Base-by-base conservation (phyloP, 2,888 invertebrate genomes). In the Sesamia inferens region DNA sequence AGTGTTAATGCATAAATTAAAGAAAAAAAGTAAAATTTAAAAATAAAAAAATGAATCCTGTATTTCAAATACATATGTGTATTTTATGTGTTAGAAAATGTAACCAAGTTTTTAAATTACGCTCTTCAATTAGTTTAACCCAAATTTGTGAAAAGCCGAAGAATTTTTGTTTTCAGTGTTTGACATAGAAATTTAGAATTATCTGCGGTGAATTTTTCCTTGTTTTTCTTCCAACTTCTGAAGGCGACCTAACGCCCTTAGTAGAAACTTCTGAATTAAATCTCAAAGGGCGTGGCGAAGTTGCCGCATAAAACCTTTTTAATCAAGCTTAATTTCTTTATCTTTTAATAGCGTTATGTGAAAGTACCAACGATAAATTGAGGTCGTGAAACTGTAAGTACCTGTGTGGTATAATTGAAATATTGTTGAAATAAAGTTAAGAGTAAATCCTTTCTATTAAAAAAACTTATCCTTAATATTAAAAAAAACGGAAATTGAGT, bases 271-370 rank as follows among this genome's bases (percentile, higher is more conserved):
- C 14, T 55, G 42, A 71, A 77, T 84, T 74, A 82, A 81, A 74
- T 81, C 63, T 74, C 68, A 31, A 54, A 63, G 51, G 51, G n/a
- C 68, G 48, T 24, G 55, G 62, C 8, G 58, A 77, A 74, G 75
- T 73, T 74, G 81, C 55, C 31, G 44, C 71, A 67, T 81, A 73
- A 81, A 84, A 72, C 31, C 63, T 65, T 78, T 82, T 81, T 81
- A 81, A 83, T 84, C 70, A 83, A 73, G 72, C 78, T 81, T 67
- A 66, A 51, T 74, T 78, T 79, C n/a, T 68, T 81, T 62, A 13
- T 57, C 72, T 76, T 67, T 64, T 64, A 81, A 66, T 66, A 54
- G 44, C 68, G 8, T 44, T 63, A 10, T 65, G 48, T 66, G 22
- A 64, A 59, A 65, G 68, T 63, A 51, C 48, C 16, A 51, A 70